Base-by-base conservation (phyloP, 2,113 vertebrate genomes). In the Microcebus griseorufus region DNA sequence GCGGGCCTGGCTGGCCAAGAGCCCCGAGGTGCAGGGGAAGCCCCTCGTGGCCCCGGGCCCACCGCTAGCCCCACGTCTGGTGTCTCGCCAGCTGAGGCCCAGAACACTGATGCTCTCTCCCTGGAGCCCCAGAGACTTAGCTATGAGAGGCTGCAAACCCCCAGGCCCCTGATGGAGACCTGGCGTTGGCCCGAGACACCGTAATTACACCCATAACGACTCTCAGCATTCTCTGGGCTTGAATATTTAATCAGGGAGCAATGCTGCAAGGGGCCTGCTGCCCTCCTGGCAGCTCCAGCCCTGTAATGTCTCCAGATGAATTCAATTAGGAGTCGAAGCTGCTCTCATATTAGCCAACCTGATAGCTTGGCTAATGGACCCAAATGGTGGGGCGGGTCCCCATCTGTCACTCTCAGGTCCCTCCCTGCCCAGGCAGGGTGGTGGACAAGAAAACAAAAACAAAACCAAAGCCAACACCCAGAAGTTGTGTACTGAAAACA, bases 161-260 rank as follows among this genome's bases (percentile, higher is more conserved):
- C 84, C 14, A 89, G 95, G 53, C 53, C 85, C 55, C 90, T 92
- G 97, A 96, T 88, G 90, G 96, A 96, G 81, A 2, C 65, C 80
- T 93, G 95, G 96, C 53, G 8, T 45, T 45, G 89, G 76, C 92
- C 96, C 25, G 83, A 96, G 98, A 96, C 94, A 25, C 76, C 4
- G 6, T 95, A 93, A 97, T 97, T 94, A 97, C 18, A 73, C 90
- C 89, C 96, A 94, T 81, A 84, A 95, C 90, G 90, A 88, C 73
- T 88, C 92, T 83, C 58, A 48, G 93, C 92, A 16, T 88, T 94
- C 88, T 11, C 53, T 79, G 65, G n/a, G 60, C 82, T 95, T 97
- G 97, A 97, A 96, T 97, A 97, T 97, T 97, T 95, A 94, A 98
- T 96, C 92, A 32, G 0, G 29, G 90, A 97, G 92, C 75, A 55